phyloP scores from a whole-genome alignment of 1,140 invertebrate species.

The Sycophaga agraensis region DNA sequence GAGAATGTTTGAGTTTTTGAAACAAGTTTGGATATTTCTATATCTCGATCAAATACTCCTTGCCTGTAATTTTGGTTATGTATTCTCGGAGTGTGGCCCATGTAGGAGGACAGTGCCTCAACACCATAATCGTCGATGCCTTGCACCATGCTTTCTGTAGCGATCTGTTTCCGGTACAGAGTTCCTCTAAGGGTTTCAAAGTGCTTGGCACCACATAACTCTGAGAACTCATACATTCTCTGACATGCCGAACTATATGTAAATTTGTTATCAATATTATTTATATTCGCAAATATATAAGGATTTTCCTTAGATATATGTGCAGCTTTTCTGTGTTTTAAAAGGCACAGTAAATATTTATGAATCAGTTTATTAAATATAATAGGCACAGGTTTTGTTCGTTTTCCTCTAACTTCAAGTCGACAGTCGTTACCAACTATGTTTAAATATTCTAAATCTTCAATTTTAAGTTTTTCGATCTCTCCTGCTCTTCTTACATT shows the following conservation, averaged over 20 bases:
- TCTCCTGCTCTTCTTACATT: neutral
- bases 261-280: neutral
- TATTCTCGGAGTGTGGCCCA: neutral
- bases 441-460: neutral
- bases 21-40: neutral
- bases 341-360: neutral
- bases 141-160: neutral
- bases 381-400: neutral
- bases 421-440: neutral
- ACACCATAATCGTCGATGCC: neutral
- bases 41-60: neutral
- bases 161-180: constrained; percentile 5
- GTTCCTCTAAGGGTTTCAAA: constrained; percentile 3
- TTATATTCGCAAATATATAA: neutral
- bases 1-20: neutral
- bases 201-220: constrained; percentile 3
- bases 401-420: neutral
- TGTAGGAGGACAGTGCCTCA: neutral
- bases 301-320: neutral
- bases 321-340: neutral
- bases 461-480: neutral
- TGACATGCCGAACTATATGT: neutral
- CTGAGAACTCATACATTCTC: neutral
- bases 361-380: neutral
- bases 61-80: constrained; percentile 10